A percentile compares a stretch with the other conserved stretches of the same genome.
These are phyloP conservation scores for Meiosimyza platycephala DNA, from an alignment of 2,888 invertebrate species.

Conservation along the genomic window DNA sequence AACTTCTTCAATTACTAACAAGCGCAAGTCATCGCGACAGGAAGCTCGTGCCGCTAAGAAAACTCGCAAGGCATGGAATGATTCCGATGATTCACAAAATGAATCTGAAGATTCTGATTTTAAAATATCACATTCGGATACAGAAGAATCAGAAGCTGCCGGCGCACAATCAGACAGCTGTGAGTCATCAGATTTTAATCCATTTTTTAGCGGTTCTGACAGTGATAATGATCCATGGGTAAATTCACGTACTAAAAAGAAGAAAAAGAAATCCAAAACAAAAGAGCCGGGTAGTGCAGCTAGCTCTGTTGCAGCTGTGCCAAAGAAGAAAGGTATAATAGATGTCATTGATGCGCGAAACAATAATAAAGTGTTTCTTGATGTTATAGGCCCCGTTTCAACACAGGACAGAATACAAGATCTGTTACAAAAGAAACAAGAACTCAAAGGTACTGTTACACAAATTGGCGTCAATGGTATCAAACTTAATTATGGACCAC, in stretches of 20 bases:
- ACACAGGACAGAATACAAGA: constrained; percentile 86
- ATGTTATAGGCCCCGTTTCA: constrained; percentile 65
- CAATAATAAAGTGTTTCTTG: background rate
- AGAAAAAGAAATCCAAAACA: constrained; percentile 57
- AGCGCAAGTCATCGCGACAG: constrained; percentile 56
- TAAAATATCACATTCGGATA: constrained; percentile 66
- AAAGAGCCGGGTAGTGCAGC: constrained; percentile 44
- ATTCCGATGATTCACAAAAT: constrained; percentile 66
- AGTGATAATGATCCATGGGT: constrained; percentile 88
- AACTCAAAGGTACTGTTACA: constrained; percentile 62
- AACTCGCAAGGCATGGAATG: constrained; percentile 71
- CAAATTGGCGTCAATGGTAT: constrained; percentile 64
- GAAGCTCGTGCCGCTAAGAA: constrained; percentile 54
- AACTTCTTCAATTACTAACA: constrained; percentile 47
- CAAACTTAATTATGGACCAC: constrained; percentile 68
- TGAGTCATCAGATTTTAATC: constrained; percentile 88
- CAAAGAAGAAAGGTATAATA: constrained; percentile 48
- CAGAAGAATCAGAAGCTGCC: constrained; percentile 68
- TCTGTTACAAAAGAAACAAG: constrained; percentile 70
- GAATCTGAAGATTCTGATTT: constrained; percentile 63
- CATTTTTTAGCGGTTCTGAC: constrained; percentile 88
- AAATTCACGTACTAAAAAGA: constrained; percentile 74
- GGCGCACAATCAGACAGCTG: constrained; percentile 69
- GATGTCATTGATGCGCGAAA: background rate
- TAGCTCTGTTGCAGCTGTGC: constrained; percentile 46